phyloP scores from a whole-genome alignment of 1,140 invertebrate genomes.

The Trachymyrmex cornetzi region DNA sequence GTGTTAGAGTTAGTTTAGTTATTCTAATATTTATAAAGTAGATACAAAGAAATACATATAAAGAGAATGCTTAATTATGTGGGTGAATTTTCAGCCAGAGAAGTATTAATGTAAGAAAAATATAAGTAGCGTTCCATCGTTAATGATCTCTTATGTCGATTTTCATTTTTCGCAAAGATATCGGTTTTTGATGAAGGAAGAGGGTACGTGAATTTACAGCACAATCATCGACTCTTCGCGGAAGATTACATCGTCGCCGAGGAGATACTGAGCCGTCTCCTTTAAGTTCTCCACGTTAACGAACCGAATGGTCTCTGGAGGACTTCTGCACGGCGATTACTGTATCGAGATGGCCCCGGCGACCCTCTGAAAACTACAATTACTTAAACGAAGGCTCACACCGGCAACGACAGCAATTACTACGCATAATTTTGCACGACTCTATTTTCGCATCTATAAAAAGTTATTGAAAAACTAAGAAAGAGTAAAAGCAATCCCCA shows the following conservation, averaged over 20 bases:
- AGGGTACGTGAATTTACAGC: not conserved
- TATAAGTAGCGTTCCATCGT: no score
- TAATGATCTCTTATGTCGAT: not conserved
- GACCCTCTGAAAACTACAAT: slow-evolving; percentile 55
- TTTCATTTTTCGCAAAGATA: not conserved
- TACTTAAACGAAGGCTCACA: slow-evolving; percentile 41
- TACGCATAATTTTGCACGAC: slow-evolving; percentile 30
- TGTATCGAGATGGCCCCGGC: slow-evolving; percentile 55
- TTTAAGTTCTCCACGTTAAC: slow-evolving; percentile 61
- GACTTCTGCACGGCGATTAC: slow-evolving; percentile 54
- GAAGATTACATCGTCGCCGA: slow-evolving; percentile 28
- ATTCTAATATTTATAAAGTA: no score
- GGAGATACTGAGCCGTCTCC: slow-evolving; percentile 38
- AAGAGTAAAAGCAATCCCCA: not conserved
- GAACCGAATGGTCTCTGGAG: slow-evolving; percentile 61
- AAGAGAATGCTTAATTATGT: no score
- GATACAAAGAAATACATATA: no score
- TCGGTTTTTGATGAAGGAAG: not conserved
- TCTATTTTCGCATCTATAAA: not conserved
- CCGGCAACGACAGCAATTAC: slow-evolving; percentile 9
- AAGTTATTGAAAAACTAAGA: not conserved
- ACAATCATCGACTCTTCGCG: slow-evolving; percentile 30
- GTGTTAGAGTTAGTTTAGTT: no score
- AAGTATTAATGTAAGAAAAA: no score
- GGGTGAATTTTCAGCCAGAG: no score